Evolutionary conservation across 2,797 vertebrate genomes (phyloP).

Genomic region (Discoglossus pictus): DNA sequence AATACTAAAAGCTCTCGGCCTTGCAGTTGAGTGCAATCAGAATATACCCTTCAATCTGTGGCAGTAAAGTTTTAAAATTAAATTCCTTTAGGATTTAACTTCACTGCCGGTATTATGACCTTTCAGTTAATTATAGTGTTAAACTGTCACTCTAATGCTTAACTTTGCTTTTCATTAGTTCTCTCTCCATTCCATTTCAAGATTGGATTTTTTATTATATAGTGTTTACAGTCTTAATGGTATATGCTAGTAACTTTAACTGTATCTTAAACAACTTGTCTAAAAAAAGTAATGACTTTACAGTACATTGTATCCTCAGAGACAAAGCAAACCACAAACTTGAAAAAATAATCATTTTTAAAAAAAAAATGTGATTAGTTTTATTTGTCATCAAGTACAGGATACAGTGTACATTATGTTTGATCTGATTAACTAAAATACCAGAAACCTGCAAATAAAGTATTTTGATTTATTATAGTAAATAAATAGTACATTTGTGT

Average conservation of each 20-base stretch:
- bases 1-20: constrained; percentile 45
- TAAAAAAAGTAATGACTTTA: no score
- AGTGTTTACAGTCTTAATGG: not conserved
- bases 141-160: constrained; percentile 54
- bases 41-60: constrained; percentile 48
- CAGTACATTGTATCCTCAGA: no score
- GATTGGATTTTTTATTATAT: constrained; percentile 54
- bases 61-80: constrained; percentile 59
- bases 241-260: not conserved
- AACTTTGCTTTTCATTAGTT: constrained; percentile 55
- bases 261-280: not conserved
- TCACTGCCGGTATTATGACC: constrained; percentile 49
- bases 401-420: no score
- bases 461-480: no score
- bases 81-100: constrained; percentile 56
- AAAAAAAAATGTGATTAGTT: no score
- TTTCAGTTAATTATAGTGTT: constrained; percentile 63
- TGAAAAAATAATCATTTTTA: no score
- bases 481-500: no score
- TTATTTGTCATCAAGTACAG: no score
- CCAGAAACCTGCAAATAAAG: no score
- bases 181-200: constrained; percentile 52
- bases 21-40: constrained; percentile 50
- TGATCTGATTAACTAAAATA: no score
- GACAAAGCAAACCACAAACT: no score